Base-by-base conservation (phyloP, 2,113 vertebrate species). In the Sardina pilchardus region DNA sequence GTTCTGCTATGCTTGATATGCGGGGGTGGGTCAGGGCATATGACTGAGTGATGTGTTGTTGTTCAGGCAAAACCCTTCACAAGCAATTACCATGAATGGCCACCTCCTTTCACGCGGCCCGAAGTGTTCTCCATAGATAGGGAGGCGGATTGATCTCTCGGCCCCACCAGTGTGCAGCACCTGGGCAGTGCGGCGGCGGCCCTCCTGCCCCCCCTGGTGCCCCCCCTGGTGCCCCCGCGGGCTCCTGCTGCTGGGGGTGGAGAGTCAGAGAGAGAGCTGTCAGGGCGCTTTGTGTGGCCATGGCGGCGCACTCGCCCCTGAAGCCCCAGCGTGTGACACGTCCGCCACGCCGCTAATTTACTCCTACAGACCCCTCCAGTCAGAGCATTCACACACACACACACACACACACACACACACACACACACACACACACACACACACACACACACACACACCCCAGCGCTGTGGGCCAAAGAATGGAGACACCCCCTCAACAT, bases 261-360 rank as follows among this genome's bases (percentile, higher is more conserved):
- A 34, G 30, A 78, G 71, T 36, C 30, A 78, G 71, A 78, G 71
- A 78, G 71, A 78, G 71, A 78, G 71, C 71, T 78, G 71, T 78
- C 71, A 78, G 39, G 71, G 3, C 34, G 71, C 71, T 78, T 34
- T 78, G 30, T 34, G 26, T 34, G 26, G 3, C 71, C 1, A 12
- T 34, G 26, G 3, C 71, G 5, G 30, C 34, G 1, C 71, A 12
- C 26, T 53, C 67, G 1, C 53, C 53, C 48, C 48, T 16, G 3
- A 59, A 6, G 6, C 53, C 21, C 53, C 53, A 59, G 16, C 91
- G 89, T 87, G 91, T 91, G 92, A 92, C 92, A 88, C 90, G 89
- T 90, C 94, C 94, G 94, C 93, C 93, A 94, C 93, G 94, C 92
- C 92, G 92, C 94, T 95, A 95, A 95, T 95, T 95, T 87, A 87